Percentiles rank a stretch among this genome's conserved stretches.
These are phyloP conservation scores for Trichogramma dendrolimi DNA, from an alignment of 2,888 invertebrate genomes.

Conservation along the genomic window DNA sequence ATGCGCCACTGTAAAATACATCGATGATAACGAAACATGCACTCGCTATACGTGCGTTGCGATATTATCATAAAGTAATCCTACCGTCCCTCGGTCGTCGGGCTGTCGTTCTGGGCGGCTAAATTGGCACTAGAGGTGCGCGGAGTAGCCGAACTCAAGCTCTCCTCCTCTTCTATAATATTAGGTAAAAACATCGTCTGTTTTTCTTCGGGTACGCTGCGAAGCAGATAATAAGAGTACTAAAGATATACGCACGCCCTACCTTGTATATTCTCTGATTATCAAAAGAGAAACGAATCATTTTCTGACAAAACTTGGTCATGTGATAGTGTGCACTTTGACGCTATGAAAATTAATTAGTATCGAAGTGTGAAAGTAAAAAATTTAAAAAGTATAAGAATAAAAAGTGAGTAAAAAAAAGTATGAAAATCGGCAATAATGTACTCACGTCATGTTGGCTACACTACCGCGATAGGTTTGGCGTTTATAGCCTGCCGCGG, in stretches of 20 bases:
- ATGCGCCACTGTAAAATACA: too few species aligned
- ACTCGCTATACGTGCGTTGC: background rate
- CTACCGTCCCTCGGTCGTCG: constrained; percentile 42
- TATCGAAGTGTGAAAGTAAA: background rate
- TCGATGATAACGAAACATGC: background rate
- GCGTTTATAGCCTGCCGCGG: constrained; percentile 56
- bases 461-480: constrained; percentile 59
- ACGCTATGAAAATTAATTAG: background rate
- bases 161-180: constrained; percentile 55
- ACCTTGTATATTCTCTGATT: too few species aligned
- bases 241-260: background rate
- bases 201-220: constrained; percentile 56
- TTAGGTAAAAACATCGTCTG: constrained; percentile 57
- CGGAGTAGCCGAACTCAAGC: constrained; percentile 38
- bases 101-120: constrained; percentile 36
- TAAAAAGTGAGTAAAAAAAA: background rate
- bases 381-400: background rate
- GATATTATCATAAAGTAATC: constrained; percentile 8
- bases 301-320: too few species aligned
- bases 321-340: background rate
- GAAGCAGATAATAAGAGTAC: background rate
- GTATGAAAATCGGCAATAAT: background rate
- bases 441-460: constrained; percentile 56
- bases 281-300: too few species aligned
- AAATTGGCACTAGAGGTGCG: constrained; percentile 42